Percentiles rank a stretch among this genome's conserved stretches.
These are phyloP conservation scores for Nasonia longicornis DNA, from an alignment of 1,140 invertebrate genomes.

Conservation along the genomic window DNA sequence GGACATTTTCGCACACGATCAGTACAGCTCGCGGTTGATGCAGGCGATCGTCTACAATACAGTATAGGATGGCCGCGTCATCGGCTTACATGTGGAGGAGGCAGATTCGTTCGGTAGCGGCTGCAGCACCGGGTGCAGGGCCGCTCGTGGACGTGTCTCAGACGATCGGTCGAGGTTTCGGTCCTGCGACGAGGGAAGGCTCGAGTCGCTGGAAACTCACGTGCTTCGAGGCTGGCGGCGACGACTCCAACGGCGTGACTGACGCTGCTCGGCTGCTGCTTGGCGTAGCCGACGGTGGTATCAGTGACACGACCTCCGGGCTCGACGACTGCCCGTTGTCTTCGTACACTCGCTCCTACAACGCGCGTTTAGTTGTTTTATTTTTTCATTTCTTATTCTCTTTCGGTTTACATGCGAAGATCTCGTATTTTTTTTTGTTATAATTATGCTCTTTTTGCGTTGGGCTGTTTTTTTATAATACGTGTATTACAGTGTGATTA, in stretches of 20 bases:
- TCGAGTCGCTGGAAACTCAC: constrained; percentile 51
- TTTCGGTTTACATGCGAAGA: background rate
- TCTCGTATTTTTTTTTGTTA: background rate
- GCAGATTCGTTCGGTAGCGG: constrained; percentile 3
- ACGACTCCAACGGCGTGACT: constrained; percentile 58
- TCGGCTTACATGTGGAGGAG: constrained; percentile 18
- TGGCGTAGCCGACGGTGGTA: constrained; percentile 62
- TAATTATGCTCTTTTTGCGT: background rate
- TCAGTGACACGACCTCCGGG: constrained; percentile 65
- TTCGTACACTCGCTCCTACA: constrained; percentile 67
- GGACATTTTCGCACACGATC: too few relatives aligned
- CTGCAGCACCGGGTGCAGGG: background rate
- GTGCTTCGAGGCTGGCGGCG: constrained; percentile 55
- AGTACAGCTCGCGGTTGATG: too few relatives aligned
- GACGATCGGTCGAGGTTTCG: constrained; percentile 42
- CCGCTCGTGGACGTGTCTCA: constrained; percentile 10
- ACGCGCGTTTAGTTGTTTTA: constrained; percentile 43
- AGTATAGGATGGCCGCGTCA: background rate
- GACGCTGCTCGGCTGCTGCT: constrained; percentile 61
- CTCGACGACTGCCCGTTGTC: constrained; percentile 64
- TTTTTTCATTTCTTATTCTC: constrained; percentile 12
- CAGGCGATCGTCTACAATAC: too few relatives aligned
- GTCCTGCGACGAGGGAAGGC: constrained; percentile 47
- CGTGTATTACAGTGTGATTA: too few relatives aligned
- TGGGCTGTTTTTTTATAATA: background rate